Evolutionary conservation across 2,113 vertebrate species (phyloP).

Genomic region (Rutilus rutilus): DNA sequence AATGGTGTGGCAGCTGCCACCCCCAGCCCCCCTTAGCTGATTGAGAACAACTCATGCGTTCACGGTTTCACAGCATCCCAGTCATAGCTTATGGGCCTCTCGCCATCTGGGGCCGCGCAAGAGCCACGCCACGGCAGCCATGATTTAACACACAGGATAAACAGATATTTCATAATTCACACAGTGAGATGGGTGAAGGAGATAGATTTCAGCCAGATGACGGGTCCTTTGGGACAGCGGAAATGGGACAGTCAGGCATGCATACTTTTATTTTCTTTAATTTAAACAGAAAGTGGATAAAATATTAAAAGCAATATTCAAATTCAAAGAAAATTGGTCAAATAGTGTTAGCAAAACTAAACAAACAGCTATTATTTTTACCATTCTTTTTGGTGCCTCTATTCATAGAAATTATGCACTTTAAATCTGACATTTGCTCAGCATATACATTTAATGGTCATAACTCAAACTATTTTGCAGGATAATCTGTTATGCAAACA

Average conservation of each 20-base stretch:
- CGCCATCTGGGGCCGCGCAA: slow-evolving; percentile 54
- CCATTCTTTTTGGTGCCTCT: not conserved
- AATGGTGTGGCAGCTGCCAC: slow-evolving; percentile 55
- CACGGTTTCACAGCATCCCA: slow-evolving; percentile 55
- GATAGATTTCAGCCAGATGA: slow-evolving; percentile 28
- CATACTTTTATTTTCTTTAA: not conserved
- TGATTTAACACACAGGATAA: slow-evolving; percentile 43
- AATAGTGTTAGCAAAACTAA: not conserved
- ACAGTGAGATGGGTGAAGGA: slow-evolving; percentile 8
- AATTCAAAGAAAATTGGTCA: not conserved
- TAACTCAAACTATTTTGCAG: not conserved
- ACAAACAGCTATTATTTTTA: too few relatives aligned
- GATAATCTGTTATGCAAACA: slow-evolving; percentile 11
- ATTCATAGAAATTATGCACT: not conserved
- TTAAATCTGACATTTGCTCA: not conserved
- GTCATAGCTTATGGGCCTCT: slow-evolving; percentile 45
- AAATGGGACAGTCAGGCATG: slow-evolving; percentile 8
- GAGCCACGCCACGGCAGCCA: not conserved
- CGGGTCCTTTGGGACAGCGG: not conserved
- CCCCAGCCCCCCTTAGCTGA: slow-evolving; percentile 37
- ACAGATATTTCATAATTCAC: slow-evolving; percentile 47
- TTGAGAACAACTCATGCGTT: slow-evolving; percentile 53
- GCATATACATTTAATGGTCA: not conserved
- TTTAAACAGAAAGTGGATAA: not conserved
- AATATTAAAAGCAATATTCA: not conserved